Base-by-base conservation (phyloP, 2,113 vertebrate species). In the Macheiramphus alcinus region DNA sequence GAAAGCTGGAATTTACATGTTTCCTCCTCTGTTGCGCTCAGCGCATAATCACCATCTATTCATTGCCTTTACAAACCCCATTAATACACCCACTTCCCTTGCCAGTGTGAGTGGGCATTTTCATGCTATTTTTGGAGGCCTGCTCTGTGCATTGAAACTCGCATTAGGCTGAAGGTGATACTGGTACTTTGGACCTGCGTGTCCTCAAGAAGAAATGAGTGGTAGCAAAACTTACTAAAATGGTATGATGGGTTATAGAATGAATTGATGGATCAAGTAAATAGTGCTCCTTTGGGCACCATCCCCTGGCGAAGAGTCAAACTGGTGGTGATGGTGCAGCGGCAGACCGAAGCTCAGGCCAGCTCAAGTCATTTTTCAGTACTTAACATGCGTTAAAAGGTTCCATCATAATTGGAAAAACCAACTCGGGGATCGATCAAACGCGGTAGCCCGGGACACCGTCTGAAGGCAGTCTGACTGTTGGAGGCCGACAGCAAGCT, bases 31-130 rank as follows among this genome's bases (percentile, higher is more conserved):
- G 62, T 78, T 93, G 86, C 65, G 3, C 52, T 93, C 75, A 61
- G n/a, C 80, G 80, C 75, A 56, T 90, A 96, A 93, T 90, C 81
- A 78, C 74, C 36, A 55, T 26, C 74, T 88, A 72, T 92, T 94
- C 72, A 73, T 17, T 45, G 61, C 86, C 47, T 80, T 76, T 82
- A 50, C 73, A 43, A 84, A 55, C 82, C 48, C 66, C 58, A 9
- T 62, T 88, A 53, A 22, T 45, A 68, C 76, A 43, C 61, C 85
- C 74, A 50, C 85, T 68, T 94, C 48, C 74, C 71, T 61, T 67
- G 50, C 91, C 81, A 43, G 59, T 10, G 50, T 38, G 84, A 80
- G 84, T 52, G 62, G 75, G 76, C 74, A 92, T 86, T 90, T 86
- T 42, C 25, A 1, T 25, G 38, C 78, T 88, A 36, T 75, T 84